Base-by-base conservation (phyloP, 2,113 vertebrate genomes). In the Rutilus rutilus region DNA sequence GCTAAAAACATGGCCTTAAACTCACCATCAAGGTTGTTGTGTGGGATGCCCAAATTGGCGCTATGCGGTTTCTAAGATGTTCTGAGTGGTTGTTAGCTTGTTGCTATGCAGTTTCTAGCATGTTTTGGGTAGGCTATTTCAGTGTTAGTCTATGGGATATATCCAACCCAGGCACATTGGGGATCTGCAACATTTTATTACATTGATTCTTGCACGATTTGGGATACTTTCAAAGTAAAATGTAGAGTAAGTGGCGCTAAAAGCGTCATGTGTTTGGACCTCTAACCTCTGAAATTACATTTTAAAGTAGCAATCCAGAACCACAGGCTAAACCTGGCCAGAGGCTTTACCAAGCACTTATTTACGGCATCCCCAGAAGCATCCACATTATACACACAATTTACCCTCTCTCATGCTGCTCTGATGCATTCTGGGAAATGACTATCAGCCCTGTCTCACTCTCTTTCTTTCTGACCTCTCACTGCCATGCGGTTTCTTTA, bases 401-500 rank as follows among this genome's bases (percentile, higher is more conserved):
- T 82, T 82, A 19, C 45, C 17, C 79, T 82, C 42, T 52, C 25
- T 82, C 42, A 52, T 30, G 64, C 79, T 65, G 45, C 42, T 69
- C 42, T 82, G 62, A 67, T 67, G 79, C 62, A 82, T 82, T 67
- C 79, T 82, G 79, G 79, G 79, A 67, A 67, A 50, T 82, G 62
- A 67, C 79, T 81, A 52, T 82, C 42, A 82, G 60, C 60, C 12
- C 6, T 50, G n/a, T 65, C 25, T 50, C 79, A 14, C 25, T 47
- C 17, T 27, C 15, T 39, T 71, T n/a, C 15, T 19, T n/a, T 65
- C 23, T 81, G 33, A 42, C 30, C 12, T 79, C 9, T 52, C 42
- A 9, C 27, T 67, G 8, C 59, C 10, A 19, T 17, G 23, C 25
- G 12, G 78, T 50, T 81, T 21, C 50, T 19, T 50, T 30, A 47